These are phyloP conservation scores for Parazoanthus darwini DNA, from an alignment of 92 coral and sea anemone genomes.

Conservation along the genomic window DNA sequence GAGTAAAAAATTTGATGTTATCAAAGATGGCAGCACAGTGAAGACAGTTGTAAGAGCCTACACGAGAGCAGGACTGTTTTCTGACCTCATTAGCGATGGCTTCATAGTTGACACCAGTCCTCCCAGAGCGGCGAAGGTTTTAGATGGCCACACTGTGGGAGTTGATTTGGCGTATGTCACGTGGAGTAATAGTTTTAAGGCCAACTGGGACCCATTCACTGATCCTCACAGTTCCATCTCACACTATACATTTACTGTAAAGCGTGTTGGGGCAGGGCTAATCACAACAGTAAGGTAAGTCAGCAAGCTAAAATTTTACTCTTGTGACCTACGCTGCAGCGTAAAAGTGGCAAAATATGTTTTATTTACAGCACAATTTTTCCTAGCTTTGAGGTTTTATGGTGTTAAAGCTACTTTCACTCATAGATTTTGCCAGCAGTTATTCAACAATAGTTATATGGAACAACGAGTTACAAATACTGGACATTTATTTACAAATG, in stretches of 20 bases:
- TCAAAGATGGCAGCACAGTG: slow-evolving; percentile 9
- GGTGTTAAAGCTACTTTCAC: no score
- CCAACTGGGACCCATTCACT: slow-evolving; percentile 78
- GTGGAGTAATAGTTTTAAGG: slow-evolving; percentile 76
- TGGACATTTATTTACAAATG: no score
- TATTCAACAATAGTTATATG: no score
- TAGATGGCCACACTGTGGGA: slow-evolving; percentile 62
- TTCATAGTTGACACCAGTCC: slow-evolving; percentile 77
- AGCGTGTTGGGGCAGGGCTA: slow-evolving; percentile 52
- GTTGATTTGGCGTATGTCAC: slow-evolving; percentile 66
- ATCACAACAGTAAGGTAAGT: slow-evolving; percentile 49
- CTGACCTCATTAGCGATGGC: slow-evolving; percentile 82
- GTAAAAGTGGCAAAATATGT: no score
- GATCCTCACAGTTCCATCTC: slow-evolving; percentile 78
- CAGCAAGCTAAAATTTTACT: no score
- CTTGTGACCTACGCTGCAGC: no score
- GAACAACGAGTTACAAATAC: no score
- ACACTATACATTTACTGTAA: slow-evolving; percentile 66
- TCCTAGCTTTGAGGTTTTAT: no score
- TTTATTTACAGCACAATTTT: no score
- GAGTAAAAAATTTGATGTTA: slow-evolving; percentile 50
- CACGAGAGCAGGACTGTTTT: slow-evolving; percentile 84
- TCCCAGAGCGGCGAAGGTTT: slow-evolving; percentile 61
- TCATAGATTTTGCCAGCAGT: no score
- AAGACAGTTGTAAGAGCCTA: slow-evolving; percentile 63